Percentiles rank a stretch among this genome's conserved stretches.
phyloP scores from a whole-genome alignment of 2,113 vertebrate genomes.

The Xiphophorus maculatus region DNA sequence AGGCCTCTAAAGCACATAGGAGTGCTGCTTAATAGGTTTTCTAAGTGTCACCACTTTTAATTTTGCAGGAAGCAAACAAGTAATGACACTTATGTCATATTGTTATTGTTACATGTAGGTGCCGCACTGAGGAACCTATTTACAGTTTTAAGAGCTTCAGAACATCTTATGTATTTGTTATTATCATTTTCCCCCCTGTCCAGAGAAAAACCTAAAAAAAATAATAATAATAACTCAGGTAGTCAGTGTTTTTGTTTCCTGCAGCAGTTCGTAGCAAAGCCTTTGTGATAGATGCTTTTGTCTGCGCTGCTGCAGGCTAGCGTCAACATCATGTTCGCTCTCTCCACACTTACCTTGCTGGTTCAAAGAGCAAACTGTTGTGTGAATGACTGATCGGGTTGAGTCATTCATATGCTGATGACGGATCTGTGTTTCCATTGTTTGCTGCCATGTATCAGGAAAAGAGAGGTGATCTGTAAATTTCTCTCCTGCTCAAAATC shows the following conservation, averaged over 20 bases:
- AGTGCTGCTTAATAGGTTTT: background rate
- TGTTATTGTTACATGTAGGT: background rate
- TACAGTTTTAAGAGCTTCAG: background rate
- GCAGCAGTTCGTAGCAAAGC: constrained; percentile 35
- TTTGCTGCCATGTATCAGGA: constrained; percentile 34
- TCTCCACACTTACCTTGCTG: constrained; percentile 34
- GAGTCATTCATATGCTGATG: constrained; percentile 55
- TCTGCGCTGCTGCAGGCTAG: constrained; percentile 20
- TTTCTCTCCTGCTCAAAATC: constrained; percentile 28
- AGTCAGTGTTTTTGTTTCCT: constrained; percentile 32
- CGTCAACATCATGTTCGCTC: constrained; percentile 40
- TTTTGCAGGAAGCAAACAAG: too few species aligned
- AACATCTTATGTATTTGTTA: background rate
- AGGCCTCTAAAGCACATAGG: background rate
- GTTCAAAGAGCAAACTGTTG: constrained; percentile 49
- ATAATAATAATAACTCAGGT: too few species aligned
- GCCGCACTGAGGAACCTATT: background rate
- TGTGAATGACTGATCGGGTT: constrained; percentile 33
- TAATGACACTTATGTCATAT: background rate
- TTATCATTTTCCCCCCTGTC: background rate
- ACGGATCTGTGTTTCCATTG: constrained; percentile 47
- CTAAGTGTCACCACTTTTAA: too few species aligned
- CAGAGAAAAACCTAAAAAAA: too few species aligned
- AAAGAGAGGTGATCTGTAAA: constrained; percentile 23
- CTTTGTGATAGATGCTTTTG: constrained; percentile 42